Percentiles rank a stretch among this genome's conserved stretches.
phyloP scores from a whole-genome alignment of 2,888 invertebrate genomes.

The Litoditis marina region DNA sequence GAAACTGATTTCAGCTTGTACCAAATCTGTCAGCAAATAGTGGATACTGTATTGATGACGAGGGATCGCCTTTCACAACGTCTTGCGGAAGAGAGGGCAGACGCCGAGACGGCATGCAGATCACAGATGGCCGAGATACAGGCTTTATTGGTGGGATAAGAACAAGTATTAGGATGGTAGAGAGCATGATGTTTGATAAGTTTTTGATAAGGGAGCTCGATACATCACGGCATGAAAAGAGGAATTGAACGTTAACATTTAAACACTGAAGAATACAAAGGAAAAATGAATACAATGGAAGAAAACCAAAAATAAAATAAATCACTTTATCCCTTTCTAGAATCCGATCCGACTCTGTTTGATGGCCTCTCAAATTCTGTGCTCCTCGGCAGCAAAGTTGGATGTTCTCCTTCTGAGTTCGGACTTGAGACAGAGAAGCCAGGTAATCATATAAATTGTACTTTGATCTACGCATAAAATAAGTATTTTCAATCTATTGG shows the following conservation, averaged over 20 bases:
- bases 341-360: conserved; percentile 70
- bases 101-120: conserved; percentile 37
- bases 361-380: conserved; percentile 73
- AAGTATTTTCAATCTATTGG: no score
- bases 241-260: no score
- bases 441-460: no score
- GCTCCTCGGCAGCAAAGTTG: conserved; percentile 73
- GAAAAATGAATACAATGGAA: no score
- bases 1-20: conserved; percentile 71
- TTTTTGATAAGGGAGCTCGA: no score
- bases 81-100: conserved; percentile 64
- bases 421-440: conserved; percentile 48
- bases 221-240: no score
- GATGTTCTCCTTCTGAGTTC: conserved; percentile 69
- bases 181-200: no score
- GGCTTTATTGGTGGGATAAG: conserved; percentile 30
- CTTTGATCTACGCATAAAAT: no score
- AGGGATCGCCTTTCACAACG: conserved; percentile 71
- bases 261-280: no score
- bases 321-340: no score
- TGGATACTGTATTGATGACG: conserved; percentile 70
- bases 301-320: no score
- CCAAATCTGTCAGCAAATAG: conserved; percentile 71
- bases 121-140: conserved; percentile 37
- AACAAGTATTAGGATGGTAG: no score